Evolutionary conservation across 2,888 invertebrate genomes (phyloP).

Genomic region (Tachina grossa): DNA sequence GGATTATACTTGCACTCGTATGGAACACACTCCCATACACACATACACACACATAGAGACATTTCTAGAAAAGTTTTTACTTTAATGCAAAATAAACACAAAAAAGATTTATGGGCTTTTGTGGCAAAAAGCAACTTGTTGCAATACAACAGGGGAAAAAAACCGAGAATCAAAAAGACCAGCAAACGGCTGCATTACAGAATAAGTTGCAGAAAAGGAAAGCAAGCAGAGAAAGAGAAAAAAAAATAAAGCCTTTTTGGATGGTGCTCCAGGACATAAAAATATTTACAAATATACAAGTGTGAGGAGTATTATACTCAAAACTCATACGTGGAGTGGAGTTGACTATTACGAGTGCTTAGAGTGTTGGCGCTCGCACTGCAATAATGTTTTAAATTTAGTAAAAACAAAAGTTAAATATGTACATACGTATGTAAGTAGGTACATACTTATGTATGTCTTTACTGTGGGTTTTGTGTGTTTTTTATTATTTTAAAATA

Average conservation of each 20-base stretch:
- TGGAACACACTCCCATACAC: constrained; percentile 10
- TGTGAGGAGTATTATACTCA: neutral
- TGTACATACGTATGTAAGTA: neutral
- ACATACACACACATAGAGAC: neutral
- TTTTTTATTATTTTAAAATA: constrained; percentile 9
- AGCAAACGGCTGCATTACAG: constrained; percentile 33
- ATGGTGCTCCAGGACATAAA: constrained; percentile 62
- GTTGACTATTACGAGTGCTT: constrained; percentile 22
- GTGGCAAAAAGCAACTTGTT: constrained; percentile 63
- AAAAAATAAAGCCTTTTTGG: constrained; percentile 31
- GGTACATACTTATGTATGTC: neutral
- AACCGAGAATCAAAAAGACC: constrained; percentile 14
- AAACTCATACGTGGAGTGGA: neutral
- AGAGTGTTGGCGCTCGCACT: neutral
- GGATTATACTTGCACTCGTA: constrained; percentile 9
- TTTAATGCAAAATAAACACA: constrained; percentile 56
- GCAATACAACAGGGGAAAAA: constrained; percentile 35
- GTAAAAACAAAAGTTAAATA: constrained; percentile 29
- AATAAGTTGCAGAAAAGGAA: constrained; percentile 40
- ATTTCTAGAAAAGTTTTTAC: constrained; percentile 36
- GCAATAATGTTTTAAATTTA: constrained; percentile 21
- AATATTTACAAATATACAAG: constrained; percentile 23
- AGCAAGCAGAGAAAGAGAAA: constrained; percentile 3
- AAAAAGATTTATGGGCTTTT: constrained; percentile 63
- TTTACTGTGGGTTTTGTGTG: constrained; percentile 24